Base-by-base conservation (phyloP, 92 coral and sea anemone species). In the Actinernus sp. region DNA sequence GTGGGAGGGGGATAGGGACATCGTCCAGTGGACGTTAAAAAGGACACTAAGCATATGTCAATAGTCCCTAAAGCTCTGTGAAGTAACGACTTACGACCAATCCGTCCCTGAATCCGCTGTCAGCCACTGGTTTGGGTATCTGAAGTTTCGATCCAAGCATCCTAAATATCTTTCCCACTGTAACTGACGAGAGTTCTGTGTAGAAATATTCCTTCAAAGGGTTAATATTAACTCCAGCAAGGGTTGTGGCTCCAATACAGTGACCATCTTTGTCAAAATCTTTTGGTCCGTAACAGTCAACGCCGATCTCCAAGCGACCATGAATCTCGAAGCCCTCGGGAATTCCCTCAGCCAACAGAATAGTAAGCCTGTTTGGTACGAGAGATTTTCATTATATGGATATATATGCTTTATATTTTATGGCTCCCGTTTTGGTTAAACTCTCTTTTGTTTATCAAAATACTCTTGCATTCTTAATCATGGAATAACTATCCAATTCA, bases 111-210 rank as follows among this genome's bases (percentile, higher is more conserved):
- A 88, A 88, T 30, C 95, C 95, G 36, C 87, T 88, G 50, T 83
- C 69, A 23, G 69, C 90, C 3, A 88, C 69, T 37, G 83, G 60
- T 53, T 88, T 74, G 3, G 95, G 95, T n/a, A 88, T 54, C 52
- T 88, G 80, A 22, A 88, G 66, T 34, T 88, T 88, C 10, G 90
- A 83, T 7, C 95, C 95, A 29, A 88, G 74, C 89, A 88, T 78
- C 36, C 95, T 65, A 21, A 88, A 79, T 18, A 88, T 61, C 48
- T 88, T 83, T 4, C 90, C 95, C 1, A 88, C 5, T 2, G 90
- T 83, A 0, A 88, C 44, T 1, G 95, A 65, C 1, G 90, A 83
- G 14, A 88, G n/a, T 17, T 88, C 95, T 0, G 89, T 90, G 29
- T 83, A 88, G 27, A 88, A 55, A 72, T 88, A 88, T 67, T 88